Conservation (phyloP, 2,113 vertebrate species). For the Picathartes gymnocephalus region DNA sequence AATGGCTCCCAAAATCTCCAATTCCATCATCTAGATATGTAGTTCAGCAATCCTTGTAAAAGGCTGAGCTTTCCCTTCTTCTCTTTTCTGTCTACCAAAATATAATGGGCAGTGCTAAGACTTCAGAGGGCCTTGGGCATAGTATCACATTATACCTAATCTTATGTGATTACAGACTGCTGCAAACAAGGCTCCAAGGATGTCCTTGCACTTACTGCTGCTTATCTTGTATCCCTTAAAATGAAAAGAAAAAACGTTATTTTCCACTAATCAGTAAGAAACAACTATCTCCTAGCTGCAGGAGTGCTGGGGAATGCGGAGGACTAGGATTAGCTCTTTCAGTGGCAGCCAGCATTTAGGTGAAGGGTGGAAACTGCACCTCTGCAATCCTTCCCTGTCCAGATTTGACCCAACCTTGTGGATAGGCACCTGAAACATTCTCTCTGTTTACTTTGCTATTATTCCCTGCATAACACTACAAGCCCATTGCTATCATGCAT, state of each 20-base stretch:
- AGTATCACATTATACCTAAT: conserved; percentile 27
- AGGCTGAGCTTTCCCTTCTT: neutral
- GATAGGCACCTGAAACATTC: neutral
- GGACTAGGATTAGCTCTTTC: neutral
- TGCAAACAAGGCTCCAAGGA: neutral
- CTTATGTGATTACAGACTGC: conserved; percentile 11
- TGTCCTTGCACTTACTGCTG: neutral
- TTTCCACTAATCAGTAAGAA: neutral
- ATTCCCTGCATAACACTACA: neutral
- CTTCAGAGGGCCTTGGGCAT: neutral
- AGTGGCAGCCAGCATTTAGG: neutral
- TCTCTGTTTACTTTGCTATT: neutral
- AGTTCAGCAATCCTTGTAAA: neutral
- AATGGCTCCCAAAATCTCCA: neutral
- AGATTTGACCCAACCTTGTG: fast-evolving
- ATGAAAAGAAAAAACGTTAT: neutral
- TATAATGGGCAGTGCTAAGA: neutral
- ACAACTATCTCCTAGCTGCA: conserved; percentile 35
- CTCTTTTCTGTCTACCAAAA: neutral
- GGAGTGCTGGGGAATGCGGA: neutral
- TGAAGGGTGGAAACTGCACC: neutral
- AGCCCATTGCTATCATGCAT: neutral
- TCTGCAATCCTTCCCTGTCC: neutral
- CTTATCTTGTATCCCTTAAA: conserved; percentile 23
- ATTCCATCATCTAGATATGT: neutral